Conservation (phyloP, 1,140 invertebrate genomes). For the Saccostrea cuccullata region DNA sequence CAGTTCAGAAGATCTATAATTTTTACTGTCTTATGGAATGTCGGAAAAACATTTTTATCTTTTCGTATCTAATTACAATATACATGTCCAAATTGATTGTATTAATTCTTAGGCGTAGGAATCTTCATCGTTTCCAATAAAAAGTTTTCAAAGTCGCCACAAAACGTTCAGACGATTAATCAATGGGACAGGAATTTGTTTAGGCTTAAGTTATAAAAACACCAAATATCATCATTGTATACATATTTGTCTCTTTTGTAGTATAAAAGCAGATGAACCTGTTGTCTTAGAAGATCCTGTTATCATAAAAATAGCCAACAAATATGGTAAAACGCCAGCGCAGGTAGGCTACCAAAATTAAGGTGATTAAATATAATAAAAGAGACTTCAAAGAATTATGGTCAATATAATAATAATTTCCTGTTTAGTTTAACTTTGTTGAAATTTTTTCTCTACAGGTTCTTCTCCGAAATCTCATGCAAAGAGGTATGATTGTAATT, state of each 20-base stretch:
- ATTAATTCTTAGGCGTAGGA: background rate
- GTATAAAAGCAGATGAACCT: background rate
- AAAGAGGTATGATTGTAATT: constrained; percentile 87
- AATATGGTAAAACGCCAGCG: background rate
- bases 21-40: too few species aligned
- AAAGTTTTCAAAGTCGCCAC: background rate
- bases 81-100: background rate
- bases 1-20: too few species aligned
- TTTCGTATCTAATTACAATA: background rate
- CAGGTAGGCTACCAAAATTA: background rate
- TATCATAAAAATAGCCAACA: background rate
- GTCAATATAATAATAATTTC: background rate
- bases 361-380: background rate
- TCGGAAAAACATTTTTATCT: too few species aligned
- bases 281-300: background rate
- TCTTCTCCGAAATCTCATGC: constrained; percentile 86
- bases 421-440: background rate
- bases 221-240: too few species aligned
- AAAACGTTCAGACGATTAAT: background rate
- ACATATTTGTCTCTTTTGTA: background rate
- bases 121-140: background rate
- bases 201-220: background rate
- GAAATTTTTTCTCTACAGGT: constrained; percentile 81
- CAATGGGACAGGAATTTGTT: too few species aligned
- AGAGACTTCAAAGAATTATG: background rate